These are phyloP conservation scores for Diogma glabrata DNA, from an alignment of 2,888 invertebrate species.

Conservation along the genomic window DNA sequence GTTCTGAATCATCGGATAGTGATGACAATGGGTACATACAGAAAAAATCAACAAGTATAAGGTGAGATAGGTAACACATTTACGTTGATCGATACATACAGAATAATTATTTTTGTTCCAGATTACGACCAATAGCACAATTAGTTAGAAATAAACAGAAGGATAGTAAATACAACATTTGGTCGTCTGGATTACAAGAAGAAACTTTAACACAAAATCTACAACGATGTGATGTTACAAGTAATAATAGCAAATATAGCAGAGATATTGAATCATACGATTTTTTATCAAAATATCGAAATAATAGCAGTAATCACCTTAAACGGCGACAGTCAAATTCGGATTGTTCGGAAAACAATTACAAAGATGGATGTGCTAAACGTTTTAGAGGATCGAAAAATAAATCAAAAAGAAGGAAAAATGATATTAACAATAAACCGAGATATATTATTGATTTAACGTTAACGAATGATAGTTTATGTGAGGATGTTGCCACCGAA, in stretches of 20 bases:
- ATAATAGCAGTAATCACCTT: conserved; percentile 39
- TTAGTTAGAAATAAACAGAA: too few relatives aligned
- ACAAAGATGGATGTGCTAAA: neutral
- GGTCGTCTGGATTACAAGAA: conserved; percentile 63
- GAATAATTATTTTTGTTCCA: neutral
- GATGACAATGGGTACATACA: conserved; percentile 27
- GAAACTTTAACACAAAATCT: conserved; percentile 68
- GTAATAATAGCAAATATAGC: conserved; percentile 47
- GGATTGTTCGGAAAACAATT: conserved; percentile 18
- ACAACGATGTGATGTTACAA: conserved; percentile 63
- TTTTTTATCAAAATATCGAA: conserved; percentile 50
- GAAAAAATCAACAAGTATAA: too few relatives aligned
- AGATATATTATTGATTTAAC: conserved; percentile 44
- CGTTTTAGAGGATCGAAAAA: conserved; percentile 37
- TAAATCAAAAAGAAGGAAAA: conserved; percentile 31
- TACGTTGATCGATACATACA: too few relatives aligned
- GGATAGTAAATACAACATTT: conserved; percentile 74
- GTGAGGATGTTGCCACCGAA: conserved; percentile 53
- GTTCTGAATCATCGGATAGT: conserved; percentile 28
- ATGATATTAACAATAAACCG: conserved; percentile 23
- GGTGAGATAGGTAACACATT: too few relatives aligned
- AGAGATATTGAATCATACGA: conserved; percentile 67
- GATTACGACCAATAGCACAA: neutral
- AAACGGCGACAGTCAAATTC: conserved; percentile 30
- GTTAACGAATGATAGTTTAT: conserved; percentile 39